These are phyloP conservation scores for Lagocephalus sceleratus DNA, from an alignment of 2,797 vertebrate species.

Conservation along the genomic window DNA sequence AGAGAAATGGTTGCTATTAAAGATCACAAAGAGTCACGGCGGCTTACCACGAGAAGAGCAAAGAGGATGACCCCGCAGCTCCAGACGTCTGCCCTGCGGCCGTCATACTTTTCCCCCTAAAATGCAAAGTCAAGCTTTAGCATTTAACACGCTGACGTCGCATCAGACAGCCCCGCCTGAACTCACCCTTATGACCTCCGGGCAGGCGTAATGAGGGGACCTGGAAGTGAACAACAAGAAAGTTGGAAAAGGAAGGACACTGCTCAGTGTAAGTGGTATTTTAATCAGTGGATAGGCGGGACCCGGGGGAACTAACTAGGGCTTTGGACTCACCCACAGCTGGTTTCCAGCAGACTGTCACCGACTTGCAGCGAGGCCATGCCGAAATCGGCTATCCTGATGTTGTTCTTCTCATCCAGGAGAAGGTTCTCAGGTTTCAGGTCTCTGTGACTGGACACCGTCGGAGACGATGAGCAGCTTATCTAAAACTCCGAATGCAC, in stretches of 20 bases:
- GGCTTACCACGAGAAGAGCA: conserved; percentile 87
- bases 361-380: conserved; percentile 93
- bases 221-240: conserved; percentile 60
- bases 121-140: conserved; percentile 9
- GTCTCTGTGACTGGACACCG: conserved; percentile 82
- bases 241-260: not conserved
- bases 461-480: too few relatives aligned
- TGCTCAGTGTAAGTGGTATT: too few relatives aligned
- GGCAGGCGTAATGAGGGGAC: conserved; percentile 97
- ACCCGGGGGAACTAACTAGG: not conserved
- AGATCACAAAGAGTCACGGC: too few relatives aligned
- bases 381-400: conserved; percentile 90
- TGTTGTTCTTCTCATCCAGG: conserved; percentile 92
- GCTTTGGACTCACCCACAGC: conserved; percentile 75
- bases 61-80: conserved; percentile 94
- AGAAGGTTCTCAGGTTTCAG: conserved; percentile 91
- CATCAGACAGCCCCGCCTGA: conserved; percentile 7
- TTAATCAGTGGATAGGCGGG: too few relatives aligned
- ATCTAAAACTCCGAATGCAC: not conserved
- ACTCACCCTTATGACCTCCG: conserved; percentile 94
- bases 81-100: conserved; percentile 90
- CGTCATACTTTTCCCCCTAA: conserved; percentile 91
- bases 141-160: not conserved
- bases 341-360: conserved; percentile 89
- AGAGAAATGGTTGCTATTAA: not conserved